Base-by-base conservation (phyloP, 2,797 vertebrate genomes). In the Macrochelys suwanniensis region DNA sequence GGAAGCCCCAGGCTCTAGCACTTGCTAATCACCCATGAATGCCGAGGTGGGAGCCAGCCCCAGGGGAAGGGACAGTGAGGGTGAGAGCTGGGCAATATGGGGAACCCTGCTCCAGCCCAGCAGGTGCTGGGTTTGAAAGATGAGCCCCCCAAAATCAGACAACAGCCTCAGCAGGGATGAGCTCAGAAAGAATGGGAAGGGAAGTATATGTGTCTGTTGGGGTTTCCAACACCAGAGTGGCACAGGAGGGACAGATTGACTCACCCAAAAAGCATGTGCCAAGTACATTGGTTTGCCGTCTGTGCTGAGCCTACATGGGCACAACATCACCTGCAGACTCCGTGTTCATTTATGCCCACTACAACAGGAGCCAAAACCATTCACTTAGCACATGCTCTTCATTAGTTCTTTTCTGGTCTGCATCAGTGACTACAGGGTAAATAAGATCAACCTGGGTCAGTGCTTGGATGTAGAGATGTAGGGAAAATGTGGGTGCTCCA, bases 1-100 rank as follows among this genome's bases (percentile, higher is more conserved):
- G 82, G 82, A 95, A 94, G 94, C 94, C 80, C 74, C 89, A 82
- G 51, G 4, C 94, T 95, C 87, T 89, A 84, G 85, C 94, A 95
- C 95, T 96, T 97, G 96, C 94, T 96, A 97, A 97, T 97, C 2
- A 1, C 74, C 92, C 74, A 31, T 6, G 33, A 89, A 95, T 97
- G 31, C 84, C 74, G 88, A 82, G 94, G 89, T 84, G 96, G 94
- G 82, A 89, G 77, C 25, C 45, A 11, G 87, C 47, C 90, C 6
- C 77, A 47, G 61, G 88, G 91, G 76, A 85, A 77, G 88, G 51
- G 11, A 80, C 50, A 56, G 31, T 49, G 49, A 56, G 80, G 33
- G 17, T 78, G 47, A 87, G 37, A 51, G 74, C 59, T 80, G 85
- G 65, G 59, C 37, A 56, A 2, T 1, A 12, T 5, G 11, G 74